Base-by-base conservation (phyloP, 2,113 vertebrate genomes). In the Salminus brasiliensis region DNA sequence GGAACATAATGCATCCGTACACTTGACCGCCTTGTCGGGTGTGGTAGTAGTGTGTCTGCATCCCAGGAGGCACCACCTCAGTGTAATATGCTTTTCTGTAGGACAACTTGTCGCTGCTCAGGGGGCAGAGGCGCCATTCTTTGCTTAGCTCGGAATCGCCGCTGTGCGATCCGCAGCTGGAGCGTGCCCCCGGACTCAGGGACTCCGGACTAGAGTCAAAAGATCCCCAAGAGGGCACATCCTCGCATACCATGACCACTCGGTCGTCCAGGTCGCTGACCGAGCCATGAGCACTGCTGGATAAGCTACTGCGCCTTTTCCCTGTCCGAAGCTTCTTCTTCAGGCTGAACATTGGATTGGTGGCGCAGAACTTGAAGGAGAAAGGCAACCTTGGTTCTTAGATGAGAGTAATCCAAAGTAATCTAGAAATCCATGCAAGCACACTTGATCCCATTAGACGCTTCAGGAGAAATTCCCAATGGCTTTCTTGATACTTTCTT, bases 171-270 rank as follows among this genome's bases (percentile, higher is more conserved):
- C 85, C 86, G n/a, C 32, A 79, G 39, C 85, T 85, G 1, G 87
- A 89, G 6, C 30, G 21, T 57, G 30, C 55, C 36, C 81, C 67
- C 1, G 74, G 59, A 13, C 83, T 84, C 18, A 21, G 73, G 0
- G 84, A 84, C n/a, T 78, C 72, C 5, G 57, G 79, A 23, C 79
- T 69, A 0, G 88, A 89, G 69, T 86, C 70, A 0, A 74, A 79
- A 3, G 86, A 90, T 43, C 2, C 73, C 47, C 76, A 74, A 0
- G 72, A 59, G 0, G 91, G 90, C 1, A 93, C 0, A 10, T 93
- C 92, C 41, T 94, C 92, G 0, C 92, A 93, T 2, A 92, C 30
- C 93, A 94, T 92, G 84, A 93, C 81, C 74, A 94, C 90, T 25
- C 88, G 83, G 76, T 92, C 90, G 27, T 89, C 87, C 79, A 88